These are phyloP conservation scores for Gonioctena quinquepunctata DNA, from an alignment of 1,140 invertebrate species.

Conservation along the genomic window DNA sequence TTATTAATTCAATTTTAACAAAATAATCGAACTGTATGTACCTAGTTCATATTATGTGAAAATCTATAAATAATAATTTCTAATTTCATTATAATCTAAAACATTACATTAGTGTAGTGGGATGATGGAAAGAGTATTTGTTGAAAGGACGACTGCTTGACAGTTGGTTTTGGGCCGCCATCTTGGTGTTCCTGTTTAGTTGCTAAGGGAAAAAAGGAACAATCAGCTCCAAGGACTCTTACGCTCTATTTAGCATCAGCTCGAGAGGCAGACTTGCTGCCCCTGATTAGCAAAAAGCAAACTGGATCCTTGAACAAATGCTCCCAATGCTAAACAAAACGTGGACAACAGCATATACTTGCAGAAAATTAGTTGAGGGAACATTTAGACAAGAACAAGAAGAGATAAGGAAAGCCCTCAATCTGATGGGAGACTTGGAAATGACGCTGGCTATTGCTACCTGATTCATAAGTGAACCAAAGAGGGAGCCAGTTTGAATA, in stretches of 20 bases:
- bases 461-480: too few relatives aligned
- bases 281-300: not conserved
- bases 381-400: slow-evolving; percentile 10
- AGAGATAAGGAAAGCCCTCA: slow-evolving; percentile 66
- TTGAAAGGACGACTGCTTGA: slow-evolving; percentile 34
- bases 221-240: slow-evolving; percentile 45
- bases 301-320: not conserved
- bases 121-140: slow-evolving; percentile 34
- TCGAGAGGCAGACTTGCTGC: slow-evolving; percentile 2
- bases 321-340: too few relatives aligned
- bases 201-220: slow-evolving; percentile 44
- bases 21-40: slow-evolving; percentile 49
- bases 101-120: slow-evolving; percentile 44
- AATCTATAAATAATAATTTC: slow-evolving; percentile 45
- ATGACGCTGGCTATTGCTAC: too few relatives aligned
- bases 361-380: too few relatives aligned
- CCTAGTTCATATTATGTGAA: slow-evolving; percentile 39
- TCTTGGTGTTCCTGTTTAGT: slow-evolving; percentile 41
- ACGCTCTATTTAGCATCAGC: slow-evolving; percentile 43
- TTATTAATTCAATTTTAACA: slow-evolving; percentile 52
- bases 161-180: slow-evolving; percentile 36
- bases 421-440: slow-evolving; percentile 32
- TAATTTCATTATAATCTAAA: slow-evolving; percentile 36
- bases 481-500: too few relatives aligned
- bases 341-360: too few relatives aligned